Base-by-base conservation (phyloP, 2,888 invertebrate species). In the Sabatieria punctata region DNA sequence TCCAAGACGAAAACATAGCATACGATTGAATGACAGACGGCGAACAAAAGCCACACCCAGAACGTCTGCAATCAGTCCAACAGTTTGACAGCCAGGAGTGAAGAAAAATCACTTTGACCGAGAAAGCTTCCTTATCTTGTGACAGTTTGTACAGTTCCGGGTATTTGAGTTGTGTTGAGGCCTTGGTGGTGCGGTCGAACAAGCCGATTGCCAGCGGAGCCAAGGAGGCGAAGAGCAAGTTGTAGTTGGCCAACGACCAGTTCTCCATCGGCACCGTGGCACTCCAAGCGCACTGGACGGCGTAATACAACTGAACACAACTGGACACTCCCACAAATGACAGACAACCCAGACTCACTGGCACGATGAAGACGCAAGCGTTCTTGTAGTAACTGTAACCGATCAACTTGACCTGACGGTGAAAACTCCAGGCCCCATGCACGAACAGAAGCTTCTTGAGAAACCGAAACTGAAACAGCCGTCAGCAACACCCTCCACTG, bases 381-480 rank as follows among this genome's bases (percentile, higher is more conserved):
- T 99, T 99, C 72, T 97, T 99, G 74, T 97, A 95, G 74, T 95
- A 99, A 61, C 89, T 93, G 73, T 95, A 97, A 51, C 95, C 76
- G 63, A 97, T 93, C 46, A 97, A 76, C 72, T 93, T 95, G 72
- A 88, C 89, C 75, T 95, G 84, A 59, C 97, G 77, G 49, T 83
- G 83, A 72, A 95, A 93, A 72, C 91, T 95, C 95, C 95, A 99
- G 18, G 95, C 85, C 46, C 97, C 97, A 69, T 97, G 97, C 42
- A 97, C 95, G 60, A 97, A 75, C 49, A 97, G 72, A 49, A 97
- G 73, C 45, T 88, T 79, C 58, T 82, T 75, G 45, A 97, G 75
- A 71, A 80, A 97, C 26, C 86, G 80, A 74, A 97, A 99, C 78
- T 97, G 76, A 23, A 63, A 42, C 37, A 35, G n/a, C 51, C n/a